Base-by-base conservation (phyloP, 2,113 vertebrate species). In the Odontophorus gujanensis region DNA sequence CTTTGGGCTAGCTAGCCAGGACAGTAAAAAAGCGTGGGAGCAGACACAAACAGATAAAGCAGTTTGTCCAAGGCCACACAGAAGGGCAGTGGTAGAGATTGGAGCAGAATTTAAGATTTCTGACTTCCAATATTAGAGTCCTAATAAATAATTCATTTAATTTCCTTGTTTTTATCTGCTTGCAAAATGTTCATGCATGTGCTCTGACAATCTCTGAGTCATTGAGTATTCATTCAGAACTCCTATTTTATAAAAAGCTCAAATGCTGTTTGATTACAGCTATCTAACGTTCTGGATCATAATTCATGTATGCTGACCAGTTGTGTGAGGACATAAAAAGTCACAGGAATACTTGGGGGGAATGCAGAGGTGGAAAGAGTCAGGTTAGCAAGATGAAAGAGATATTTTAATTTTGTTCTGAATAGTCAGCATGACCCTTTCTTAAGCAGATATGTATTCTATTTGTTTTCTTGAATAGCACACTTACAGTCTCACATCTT, bases 91-190 rank as follows among this genome's bases (percentile, higher is more conserved):
- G 30, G 20, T 19, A 66, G 58, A 92, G 71, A 71, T 69, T 75
- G 77, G 73, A 67, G 62, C 16, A 87, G 58, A 90, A 80, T 53
- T 94, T 50, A 45, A 1, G 1, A 66, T 90, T 96, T 93, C 67
- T 69, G 78, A 62, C 71, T 92, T 66, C 58, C 53, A 92, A 5
- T 62, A 47, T 32, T 42, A 50, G 48, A 94, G 67, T 69, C 55
- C 75, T 87, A 84, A 96, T 95, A 95, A 89, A 94, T 93, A 94
- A 94, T 93, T 95, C 58, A 93, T 94, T 92, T 91, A 62, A 93
- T 94, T 93, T 95, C 63, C 58, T 61, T 83, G 74, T 3, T 91
- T 94, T 96, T 94, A 93, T 95, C 89, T 93, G 71, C 67, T 87
- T 51, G 61, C 58, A 85, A 72, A 93, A 82, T 69, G 81, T 55